phyloP scores from a whole-genome alignment of 2,797 vertebrate genomes.

The Gallinago nigripennis region DNA sequence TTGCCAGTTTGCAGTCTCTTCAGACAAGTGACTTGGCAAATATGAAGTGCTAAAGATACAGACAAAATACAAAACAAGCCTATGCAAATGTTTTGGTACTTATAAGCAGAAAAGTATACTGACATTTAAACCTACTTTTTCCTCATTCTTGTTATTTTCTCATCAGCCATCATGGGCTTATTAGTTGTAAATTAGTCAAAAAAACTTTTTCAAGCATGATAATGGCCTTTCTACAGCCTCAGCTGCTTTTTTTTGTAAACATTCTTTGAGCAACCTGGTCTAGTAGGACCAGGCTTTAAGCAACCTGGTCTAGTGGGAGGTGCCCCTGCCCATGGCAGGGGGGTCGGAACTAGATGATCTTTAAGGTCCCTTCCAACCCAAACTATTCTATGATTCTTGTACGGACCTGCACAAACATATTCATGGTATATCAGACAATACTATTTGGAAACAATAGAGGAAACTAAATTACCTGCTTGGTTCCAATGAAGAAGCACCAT shows the following conservation, averaged over 20 bases:
- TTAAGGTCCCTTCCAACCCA: too few species aligned
- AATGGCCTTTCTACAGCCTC: neutral
- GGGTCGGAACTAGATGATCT: too few species aligned
- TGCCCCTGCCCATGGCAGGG: too few species aligned
- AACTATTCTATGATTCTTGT: neutral
- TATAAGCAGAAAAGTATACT: neutral
- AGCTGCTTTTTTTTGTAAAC: neutral
- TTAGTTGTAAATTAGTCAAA: neutral
- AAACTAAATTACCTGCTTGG: neutral
- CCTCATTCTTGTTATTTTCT: neutral
- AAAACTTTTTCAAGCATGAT: neutral
- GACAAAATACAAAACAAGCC: neutral
- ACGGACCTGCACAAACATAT: neutral
- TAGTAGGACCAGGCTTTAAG: too few species aligned
- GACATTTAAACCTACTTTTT: neutral
- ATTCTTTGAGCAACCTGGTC: neutral
- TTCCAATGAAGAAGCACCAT: accelerated
- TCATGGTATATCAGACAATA: neutral
- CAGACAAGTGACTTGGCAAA: neutral
- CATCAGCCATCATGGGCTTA: neutral
- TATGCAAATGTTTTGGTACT: neutral
- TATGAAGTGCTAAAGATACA: neutral
- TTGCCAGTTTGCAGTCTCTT: neutral
- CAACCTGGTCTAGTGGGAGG: too few species aligned
- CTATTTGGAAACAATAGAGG: neutral